Evolutionary conservation across 2,888 invertebrate genomes (phyloP), one percentile per base, ranked within the genome.

Genomic region (Cephus pygmeus): DNA sequence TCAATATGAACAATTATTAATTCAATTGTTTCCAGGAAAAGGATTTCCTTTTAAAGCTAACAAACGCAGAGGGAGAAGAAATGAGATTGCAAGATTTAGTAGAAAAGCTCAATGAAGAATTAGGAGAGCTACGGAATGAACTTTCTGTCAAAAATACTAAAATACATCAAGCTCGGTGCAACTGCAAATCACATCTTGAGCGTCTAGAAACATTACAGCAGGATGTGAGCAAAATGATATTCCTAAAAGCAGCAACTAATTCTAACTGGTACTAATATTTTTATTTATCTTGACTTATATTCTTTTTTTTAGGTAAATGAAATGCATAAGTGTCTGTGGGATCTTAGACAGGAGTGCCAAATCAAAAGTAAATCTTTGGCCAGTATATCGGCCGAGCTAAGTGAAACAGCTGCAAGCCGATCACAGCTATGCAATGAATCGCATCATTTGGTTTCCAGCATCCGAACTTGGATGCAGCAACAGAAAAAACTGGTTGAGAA

Each of bases 371-470:
- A 86, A 78, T 87, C 87, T 34, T 73, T 90, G 30, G 86, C 86
- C n/a, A 83, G 80, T 36, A 83, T 90, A 40, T 87, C 88, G 30
- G 85, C 84, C 1, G 90, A 90, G 79, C 85, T 90, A 68, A 87
- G 81, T 34, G 82, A 88, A 78, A 85, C 87, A 73, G 86, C 87
- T n/a, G 80, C 85, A 4, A 88, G 87, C 76, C 85, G 87, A 80
- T 86, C 87, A 0, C 87, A 90, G 81, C 83, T 89, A 6, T 88
- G 86, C 56, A 88, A 88, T 73, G 89, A 90, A 80, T 88, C 89
- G 1, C 85, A 88, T 75, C 80, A 84, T n/a, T 86, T 90, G 31
- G 85, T 90, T 69, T 81, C 82, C 1, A 86, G 88, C 77, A 88
- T 90, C 75, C 87, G 90, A 0, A 76, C 79, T 4, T 90, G 88